Conservation (phyloP, 1,140 invertebrate species). For the Plectrocnemia conspersa region DNA sequence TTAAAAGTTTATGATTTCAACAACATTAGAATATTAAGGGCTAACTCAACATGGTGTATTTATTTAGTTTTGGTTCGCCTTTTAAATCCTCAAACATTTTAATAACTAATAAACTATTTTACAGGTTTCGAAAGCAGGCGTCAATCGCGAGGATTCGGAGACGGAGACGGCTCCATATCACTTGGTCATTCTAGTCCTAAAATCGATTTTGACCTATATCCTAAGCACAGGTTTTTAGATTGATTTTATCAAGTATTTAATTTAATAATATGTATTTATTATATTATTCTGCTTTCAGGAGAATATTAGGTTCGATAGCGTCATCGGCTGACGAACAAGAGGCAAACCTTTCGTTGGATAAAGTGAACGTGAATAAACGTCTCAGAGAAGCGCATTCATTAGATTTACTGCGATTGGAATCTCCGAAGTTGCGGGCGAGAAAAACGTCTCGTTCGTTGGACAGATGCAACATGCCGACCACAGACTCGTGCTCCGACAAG, state of each 20-base stretch:
- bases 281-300: conserved; percentile 39
- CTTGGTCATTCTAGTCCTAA: conserved; percentile 26
- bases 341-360: background rate
- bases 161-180: conserved; percentile 25
- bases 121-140: conserved; percentile 28
- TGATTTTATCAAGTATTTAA: background rate
- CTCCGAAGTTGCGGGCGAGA: conserved; percentile 35
- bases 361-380: conserved; percentile 8
- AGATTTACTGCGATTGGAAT: conserved; percentile 40
- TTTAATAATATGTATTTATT: background rate
- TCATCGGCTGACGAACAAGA: conserved; percentile 41
- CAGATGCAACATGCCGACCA: conserved; percentile 36
- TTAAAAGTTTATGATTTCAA: too few species aligned
- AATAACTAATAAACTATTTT: too few species aligned
- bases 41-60: too few species aligned
- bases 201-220: conserved; percentile 23
- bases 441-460: conserved; percentile 46
- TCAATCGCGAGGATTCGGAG: conserved; percentile 27
- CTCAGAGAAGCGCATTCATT: conserved; percentile 43
- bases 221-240: conserved; percentile 21
- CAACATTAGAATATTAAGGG: too few species aligned
- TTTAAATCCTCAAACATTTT: too few species aligned
- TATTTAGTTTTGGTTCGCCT: too few species aligned
- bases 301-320: conserved; percentile 47
- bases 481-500: conserved; percentile 30